These are phyloP conservation scores for Hydrozoanthus tunicans DNA, from an alignment of 64 coral and sea anemone species.

Conservation along the genomic window DNA sequence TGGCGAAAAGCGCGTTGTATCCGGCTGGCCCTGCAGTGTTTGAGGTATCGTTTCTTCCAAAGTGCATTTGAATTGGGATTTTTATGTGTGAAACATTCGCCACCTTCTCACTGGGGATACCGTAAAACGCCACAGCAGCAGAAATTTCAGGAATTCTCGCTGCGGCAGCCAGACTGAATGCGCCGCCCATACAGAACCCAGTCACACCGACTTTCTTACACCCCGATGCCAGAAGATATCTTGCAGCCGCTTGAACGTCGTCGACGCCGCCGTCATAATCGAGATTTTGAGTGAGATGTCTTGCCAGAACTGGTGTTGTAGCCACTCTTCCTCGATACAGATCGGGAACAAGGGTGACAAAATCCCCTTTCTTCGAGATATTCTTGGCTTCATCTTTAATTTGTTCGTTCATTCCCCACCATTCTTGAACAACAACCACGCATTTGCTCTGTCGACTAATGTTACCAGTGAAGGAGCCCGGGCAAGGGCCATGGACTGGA, in stretches of 20 bases:
- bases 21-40: neutral
- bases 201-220: conserved; percentile 50
- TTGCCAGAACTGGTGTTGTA: conserved; percentile 28
- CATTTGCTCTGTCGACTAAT: conserved; percentile 69
- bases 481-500: conserved; percentile 67
- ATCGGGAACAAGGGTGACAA: conserved; percentile 93
- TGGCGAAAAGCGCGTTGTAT: conserved; percentile 25
- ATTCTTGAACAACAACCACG: conserved; percentile 94
- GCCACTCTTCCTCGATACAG: conserved; percentile 81
- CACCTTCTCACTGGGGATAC: conserved; percentile 13
- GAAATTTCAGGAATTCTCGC: conserved; percentile 55
- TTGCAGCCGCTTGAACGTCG: conserved; percentile 37
- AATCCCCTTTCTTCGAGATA: conserved; percentile 67
- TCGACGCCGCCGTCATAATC: conserved; percentile 40
- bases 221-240: conserved; percentile 30
- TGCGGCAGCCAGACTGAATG: conserved; percentile 46
- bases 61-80: conserved; percentile 44
- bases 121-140: conserved; percentile 45
- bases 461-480: conserved; percentile 71
- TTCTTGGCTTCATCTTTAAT: conserved; percentile 87
- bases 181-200: conserved; percentile 47
- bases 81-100: conserved; percentile 41
- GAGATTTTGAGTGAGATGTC: conserved; percentile 7
- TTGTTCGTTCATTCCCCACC: conserved; percentile 99
- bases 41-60: conserved; percentile 44